Percentiles rank a stretch among this genome's conserved stretches.
Conservation (phyloP, 1,140 invertebrate genomes). For the Lepidurus apus region DNA sequence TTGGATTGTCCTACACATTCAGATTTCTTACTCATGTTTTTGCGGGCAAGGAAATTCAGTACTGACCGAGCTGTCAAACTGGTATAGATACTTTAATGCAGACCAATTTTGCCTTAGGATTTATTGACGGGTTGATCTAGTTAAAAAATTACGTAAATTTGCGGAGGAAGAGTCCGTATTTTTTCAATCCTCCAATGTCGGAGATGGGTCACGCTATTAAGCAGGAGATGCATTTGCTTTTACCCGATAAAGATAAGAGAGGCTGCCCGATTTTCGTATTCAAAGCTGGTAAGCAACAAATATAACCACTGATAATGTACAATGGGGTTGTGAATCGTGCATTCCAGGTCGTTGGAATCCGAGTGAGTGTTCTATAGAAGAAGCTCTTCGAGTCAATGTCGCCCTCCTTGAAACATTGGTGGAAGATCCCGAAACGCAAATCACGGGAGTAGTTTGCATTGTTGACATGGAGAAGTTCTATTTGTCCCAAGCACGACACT, state of each 20-base stretch:
- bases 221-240: background rate
- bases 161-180: constrained; percentile 12
- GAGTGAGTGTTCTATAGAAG: constrained; percentile 50
- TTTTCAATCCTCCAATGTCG: background rate
- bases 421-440: constrained; percentile 56
- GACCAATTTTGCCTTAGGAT: background rate
- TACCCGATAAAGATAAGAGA: background rate
- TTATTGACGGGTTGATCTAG: background rate
- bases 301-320: background rate
- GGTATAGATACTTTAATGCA: background rate
- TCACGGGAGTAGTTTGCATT: constrained; percentile 55
- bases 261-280: constrained; percentile 26
- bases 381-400: constrained; percentile 56
- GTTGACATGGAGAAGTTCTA: constrained; percentile 62
- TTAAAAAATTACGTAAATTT: constrained; percentile 29
- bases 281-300: constrained; percentile 24
- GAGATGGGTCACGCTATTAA: background rate
- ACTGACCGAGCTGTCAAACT: constrained; percentile 22
- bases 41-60: too few relatives aligned
- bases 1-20: too few relatives aligned
- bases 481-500: constrained; percentile 60
- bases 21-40: too few relatives aligned
- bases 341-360: too few relatives aligned
- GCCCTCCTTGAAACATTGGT: constrained; percentile 56
- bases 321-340: too few relatives aligned